Conservation (phyloP, 2,797 vertebrate species). For the Ibycter americanus region DNA sequence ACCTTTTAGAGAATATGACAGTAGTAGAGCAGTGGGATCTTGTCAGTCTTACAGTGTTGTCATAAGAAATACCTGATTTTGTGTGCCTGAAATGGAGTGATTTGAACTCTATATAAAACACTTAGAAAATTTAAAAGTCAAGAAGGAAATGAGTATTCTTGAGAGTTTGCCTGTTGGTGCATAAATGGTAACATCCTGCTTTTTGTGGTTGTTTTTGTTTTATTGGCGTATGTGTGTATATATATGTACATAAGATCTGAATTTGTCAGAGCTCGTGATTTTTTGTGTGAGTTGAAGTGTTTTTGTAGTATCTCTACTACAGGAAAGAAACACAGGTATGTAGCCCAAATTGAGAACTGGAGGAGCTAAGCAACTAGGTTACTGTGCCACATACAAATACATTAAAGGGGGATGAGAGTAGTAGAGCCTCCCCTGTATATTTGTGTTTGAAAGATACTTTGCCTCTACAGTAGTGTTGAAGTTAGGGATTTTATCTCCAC, state of each 20-base stretch:
- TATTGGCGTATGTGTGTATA: accelerated
- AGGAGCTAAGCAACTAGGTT: background rate
- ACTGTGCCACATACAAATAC: background rate
- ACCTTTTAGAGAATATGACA: background rate
- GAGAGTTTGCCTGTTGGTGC: background rate
- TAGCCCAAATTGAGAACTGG: background rate
- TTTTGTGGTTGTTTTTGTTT: background rate
- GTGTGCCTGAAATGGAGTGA: background rate
- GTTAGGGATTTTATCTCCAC: background rate
- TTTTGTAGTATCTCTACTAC: background rate
- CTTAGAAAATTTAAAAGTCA: background rate
- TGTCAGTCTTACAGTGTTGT: background rate
- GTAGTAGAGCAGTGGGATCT: background rate
- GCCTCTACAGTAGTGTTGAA: background rate
- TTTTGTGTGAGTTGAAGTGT: background rate
- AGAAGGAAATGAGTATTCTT: background rate
- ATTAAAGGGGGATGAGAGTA: background rate
- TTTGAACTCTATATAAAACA: background rate
- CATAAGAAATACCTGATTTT: background rate
- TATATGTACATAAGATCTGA: background rate
- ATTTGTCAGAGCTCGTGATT: background rate
- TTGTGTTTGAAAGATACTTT: background rate
- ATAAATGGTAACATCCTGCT: background rate
- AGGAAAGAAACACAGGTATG: background rate
- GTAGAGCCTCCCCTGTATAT: background rate